Percentiles rank a stretch among this genome's conserved stretches.
phyloP scores from a whole-genome alignment of 92 coral and sea anemone species.

The Actinernus sp. region DNA sequence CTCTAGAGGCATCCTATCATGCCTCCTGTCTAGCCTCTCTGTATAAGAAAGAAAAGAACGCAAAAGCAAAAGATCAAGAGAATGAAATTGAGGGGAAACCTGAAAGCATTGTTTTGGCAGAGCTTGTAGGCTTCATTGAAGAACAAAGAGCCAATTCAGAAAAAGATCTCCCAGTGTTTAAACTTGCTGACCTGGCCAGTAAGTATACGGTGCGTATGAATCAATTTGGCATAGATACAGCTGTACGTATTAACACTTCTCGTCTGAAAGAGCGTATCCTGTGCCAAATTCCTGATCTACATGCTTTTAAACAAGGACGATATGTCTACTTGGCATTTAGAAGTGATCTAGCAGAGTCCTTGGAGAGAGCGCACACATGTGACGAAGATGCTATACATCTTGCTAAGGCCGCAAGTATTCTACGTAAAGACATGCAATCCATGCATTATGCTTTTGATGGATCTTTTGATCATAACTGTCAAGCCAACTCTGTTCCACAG shows the following conservation, averaged over 20 bases:
- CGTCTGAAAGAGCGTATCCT: slow-evolving; percentile 49
- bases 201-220: slow-evolving; percentile 42
- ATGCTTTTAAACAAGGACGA: slow-evolving; percentile 42
- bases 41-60: slow-evolving; percentile 37
- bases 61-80: slow-evolving; percentile 16
- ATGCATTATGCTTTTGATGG: slow-evolving; percentile 34
- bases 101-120: slow-evolving; percentile 66
- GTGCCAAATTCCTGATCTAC: slow-evolving; percentile 21
- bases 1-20: slow-evolving; percentile 64
- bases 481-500: slow-evolving; percentile 47
- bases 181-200: slow-evolving; percentile 41
- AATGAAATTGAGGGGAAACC: slow-evolving; percentile 14
- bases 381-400: slow-evolving; percentile 59
- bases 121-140: slow-evolving; percentile 48
- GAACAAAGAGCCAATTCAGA: slow-evolving; percentile 22
- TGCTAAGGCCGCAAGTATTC: slow-evolving; percentile 59
- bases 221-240: slow-evolving; percentile 26
- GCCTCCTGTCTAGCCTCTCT: slow-evolving; percentile 42
- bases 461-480: slow-evolving; percentile 43
- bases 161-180: slow-evolving; percentile 28
- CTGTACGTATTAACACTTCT: slow-evolving; percentile 29
- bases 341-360: slow-evolving; percentile 25
- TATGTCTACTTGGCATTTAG: slow-evolving; percentile 27
- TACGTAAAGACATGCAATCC: slow-evolving; percentile 49
- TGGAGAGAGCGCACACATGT: slow-evolving; percentile 42